Evolutionary conservation across 2,797 vertebrate species (phyloP).

Genomic region (Threskiornis aethiopicus): DNA sequence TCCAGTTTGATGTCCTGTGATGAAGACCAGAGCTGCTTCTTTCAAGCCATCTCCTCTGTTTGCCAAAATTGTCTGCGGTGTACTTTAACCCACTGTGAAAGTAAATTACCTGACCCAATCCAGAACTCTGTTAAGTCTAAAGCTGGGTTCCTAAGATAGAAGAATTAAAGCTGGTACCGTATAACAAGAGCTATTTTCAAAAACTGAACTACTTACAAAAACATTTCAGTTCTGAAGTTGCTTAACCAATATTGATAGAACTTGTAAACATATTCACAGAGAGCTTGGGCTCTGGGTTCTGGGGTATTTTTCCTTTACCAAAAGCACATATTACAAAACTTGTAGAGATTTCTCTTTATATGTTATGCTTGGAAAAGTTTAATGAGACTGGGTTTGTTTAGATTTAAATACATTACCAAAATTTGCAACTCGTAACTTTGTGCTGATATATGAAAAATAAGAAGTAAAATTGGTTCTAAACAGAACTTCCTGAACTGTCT

Average conservation of each 20-base stretch:
- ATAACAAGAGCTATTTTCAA: not conserved
- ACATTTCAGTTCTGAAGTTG: not conserved
- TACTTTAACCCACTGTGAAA: not conserved
- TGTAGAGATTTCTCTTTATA: not conserved
- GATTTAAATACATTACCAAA: not conserved
- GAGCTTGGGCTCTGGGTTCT: not conserved
- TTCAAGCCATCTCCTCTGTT: not conserved
- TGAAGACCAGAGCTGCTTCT: not conserved
- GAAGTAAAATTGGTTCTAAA: not conserved
- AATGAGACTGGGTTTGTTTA: not conserved
- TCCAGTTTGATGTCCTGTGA: not conserved
- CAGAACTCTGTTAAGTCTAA: not conserved
- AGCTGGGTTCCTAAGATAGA: not conserved
- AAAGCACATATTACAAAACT: not conserved
- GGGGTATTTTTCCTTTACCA: not conserved
- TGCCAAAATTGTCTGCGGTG: not conserved
- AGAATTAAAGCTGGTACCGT: not conserved
- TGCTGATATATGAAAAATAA: not conserved
- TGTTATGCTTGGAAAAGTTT: not conserved
- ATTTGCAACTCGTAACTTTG: not conserved
- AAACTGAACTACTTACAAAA: not conserved
- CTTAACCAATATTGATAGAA: not conserved
- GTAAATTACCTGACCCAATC: not conserved
- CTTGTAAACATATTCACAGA: conserved; percentile 7
- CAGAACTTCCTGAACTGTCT: not conserved